Base-by-base conservation (phyloP, 1,140 invertebrate species). In the Anthonomus grandis region DNA sequence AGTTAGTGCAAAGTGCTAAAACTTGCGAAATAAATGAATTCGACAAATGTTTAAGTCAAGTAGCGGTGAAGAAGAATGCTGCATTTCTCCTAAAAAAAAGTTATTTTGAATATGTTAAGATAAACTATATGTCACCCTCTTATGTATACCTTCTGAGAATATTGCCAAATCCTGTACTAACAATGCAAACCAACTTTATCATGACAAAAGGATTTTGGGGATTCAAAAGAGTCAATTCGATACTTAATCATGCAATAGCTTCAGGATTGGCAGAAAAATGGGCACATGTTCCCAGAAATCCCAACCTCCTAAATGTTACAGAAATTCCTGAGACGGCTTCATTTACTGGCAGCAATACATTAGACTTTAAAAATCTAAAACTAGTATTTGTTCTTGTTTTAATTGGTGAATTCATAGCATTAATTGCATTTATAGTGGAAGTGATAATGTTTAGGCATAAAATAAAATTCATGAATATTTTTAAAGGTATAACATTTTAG, bases 181-280 rank as follows among this genome's bases (percentile, higher is more conserved):
- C 46, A 2, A 50, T 44, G 44, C 47, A 17, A 18, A 9, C 44
- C 34, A 50, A 31, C 12, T 57, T 57, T 51, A 5, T 57, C 5
- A 57, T 57, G 55, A 9, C 17, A 2, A 57, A 57, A 46, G 55
- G 47, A 10, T 50, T 57, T 44, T 50, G 55, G 55, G 48, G 18
- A 18, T 22, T 17, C 8, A 25, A 25, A 21, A 44, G 37, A 37
- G 34, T 57, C 4, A 51, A 57, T 36, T 10, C 8, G 1, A 19
- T 57, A 17, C 15, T 59, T 22, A 4, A n/a, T 5, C 10, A 48
- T 3, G 39, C 44, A 12, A 1, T 22, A 3, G 57, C 27, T 1
- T 19, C 4, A 13, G 51, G 51, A 6, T 37, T 59, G n/a, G 22
- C 27, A 5, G 4, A 54, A 2, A 59, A 59, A 36, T 59, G 57